Percentiles rank a stretch among this genome's conserved stretches.
Conservation (phyloP, 2,888 invertebrate species). For the Sialis fuliginosa region DNA sequence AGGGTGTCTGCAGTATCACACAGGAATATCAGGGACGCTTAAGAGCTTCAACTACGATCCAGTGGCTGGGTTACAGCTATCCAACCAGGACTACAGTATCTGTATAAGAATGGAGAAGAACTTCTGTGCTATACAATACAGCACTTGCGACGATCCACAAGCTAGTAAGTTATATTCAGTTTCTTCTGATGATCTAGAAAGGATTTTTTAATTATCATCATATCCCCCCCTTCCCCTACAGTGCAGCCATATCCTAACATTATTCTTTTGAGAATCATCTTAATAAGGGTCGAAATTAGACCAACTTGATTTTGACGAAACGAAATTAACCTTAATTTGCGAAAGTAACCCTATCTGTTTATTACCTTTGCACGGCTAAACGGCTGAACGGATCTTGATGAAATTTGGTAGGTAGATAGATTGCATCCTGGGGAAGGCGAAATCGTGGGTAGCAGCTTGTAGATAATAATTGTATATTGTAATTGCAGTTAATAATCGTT, state of each 20-base stretch:
- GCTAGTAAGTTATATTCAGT: conserved; percentile 26
- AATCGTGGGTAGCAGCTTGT: no score
- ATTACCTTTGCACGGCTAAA: background rate
- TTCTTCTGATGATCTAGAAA: background rate
- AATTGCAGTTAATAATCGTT: conserved; percentile 45
- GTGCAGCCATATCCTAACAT: no score
- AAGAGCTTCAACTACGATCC: conserved; percentile 74
- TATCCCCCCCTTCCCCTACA: no score
- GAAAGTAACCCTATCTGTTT: no score
- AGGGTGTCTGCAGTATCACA: conserved; percentile 63
- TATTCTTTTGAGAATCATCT: conserved; percentile 22
- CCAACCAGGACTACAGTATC: conserved; percentile 78
- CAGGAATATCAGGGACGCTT: conserved; percentile 63
- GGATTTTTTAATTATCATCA: no score
- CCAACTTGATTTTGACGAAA: no score
- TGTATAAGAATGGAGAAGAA: conserved; percentile 72
- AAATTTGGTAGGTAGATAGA: no score
- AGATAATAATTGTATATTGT: conserved; percentile 4
- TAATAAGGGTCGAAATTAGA: conserved; percentile 26
- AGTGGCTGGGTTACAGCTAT: conserved; percentile 54
- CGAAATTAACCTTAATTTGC: no score
- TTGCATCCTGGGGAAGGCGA: conserved; percentile 8
- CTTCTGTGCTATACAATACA: conserved; percentile 75
- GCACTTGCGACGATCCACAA: conserved; percentile 51
- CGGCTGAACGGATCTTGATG: no score